Evolutionary conservation across 1,140 invertebrate species (phyloP).

Genomic region (Oryzaephilus surinamensis): DNA sequence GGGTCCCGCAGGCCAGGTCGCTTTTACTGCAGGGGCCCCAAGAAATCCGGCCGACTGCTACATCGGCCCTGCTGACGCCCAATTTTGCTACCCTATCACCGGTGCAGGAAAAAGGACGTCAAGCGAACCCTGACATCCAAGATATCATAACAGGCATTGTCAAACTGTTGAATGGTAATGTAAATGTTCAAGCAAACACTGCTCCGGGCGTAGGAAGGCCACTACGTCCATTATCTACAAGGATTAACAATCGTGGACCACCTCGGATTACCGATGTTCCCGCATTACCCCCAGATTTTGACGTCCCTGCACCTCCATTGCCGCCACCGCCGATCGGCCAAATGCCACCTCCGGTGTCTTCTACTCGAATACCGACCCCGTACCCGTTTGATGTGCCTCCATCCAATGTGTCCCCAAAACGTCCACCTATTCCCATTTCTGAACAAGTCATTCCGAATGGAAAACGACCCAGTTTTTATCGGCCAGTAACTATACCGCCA

Average conservation of each 20-base stretch:
- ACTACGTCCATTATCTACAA: slow-evolving; percentile 46
- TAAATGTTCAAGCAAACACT: slow-evolving; percentile 65
- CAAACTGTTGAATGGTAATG: slow-evolving; percentile 78
- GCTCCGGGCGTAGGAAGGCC: slow-evolving; percentile 41
- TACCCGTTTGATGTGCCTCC: slow-evolving; percentile 60
- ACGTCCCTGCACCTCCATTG: slow-evolving; percentile 43
- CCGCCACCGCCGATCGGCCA: slow-evolving; percentile 39
- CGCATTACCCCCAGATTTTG: slow-evolving; percentile 55
- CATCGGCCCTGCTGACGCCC: slow-evolving; percentile 13
- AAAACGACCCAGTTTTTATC: slow-evolving; percentile 44
- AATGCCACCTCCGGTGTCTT: slow-evolving; percentile 39
- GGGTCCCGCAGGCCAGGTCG: slow-evolving; percentile 55
- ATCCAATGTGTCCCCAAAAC: slow-evolving; percentile 36
- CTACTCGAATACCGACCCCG: slow-evolving; percentile 46
- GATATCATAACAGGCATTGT: slow-evolving; percentile 86
- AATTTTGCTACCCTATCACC: slow-evolving; percentile 30
- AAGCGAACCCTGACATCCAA: slow-evolving; percentile 72
- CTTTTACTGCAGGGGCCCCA: slow-evolving; percentile 53
- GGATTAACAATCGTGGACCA: slow-evolving; percentile 83
- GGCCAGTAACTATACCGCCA: slow-evolving; percentile 42
- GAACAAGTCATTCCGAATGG: slow-evolving; percentile 61
- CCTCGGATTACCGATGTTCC: slow-evolving; percentile 68
- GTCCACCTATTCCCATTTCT: slow-evolving; percentile 62
- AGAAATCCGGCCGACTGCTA: slow-evolving; percentile 39
- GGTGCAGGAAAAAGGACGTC: slow-evolving; percentile 36